A percentile compares a stretch with the other conserved stretches of the same genome.
Evolutionary conservation across 2,888 invertebrate genomes (phyloP).

Genomic region (Spialia ferax): DNA sequence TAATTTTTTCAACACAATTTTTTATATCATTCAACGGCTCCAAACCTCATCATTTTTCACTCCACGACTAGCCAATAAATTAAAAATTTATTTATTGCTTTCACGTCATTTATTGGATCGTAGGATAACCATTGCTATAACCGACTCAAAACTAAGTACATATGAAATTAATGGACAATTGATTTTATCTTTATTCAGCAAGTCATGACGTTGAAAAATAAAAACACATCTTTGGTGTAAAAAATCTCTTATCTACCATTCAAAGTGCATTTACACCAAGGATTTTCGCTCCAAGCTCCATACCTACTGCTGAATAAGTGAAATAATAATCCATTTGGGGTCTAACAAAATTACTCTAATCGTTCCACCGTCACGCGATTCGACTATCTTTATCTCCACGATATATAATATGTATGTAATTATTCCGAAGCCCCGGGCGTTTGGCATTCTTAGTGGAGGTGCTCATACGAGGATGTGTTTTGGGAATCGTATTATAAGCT

Average conservation of each 20-base stretch:
- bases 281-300: constrained; percentile 27
- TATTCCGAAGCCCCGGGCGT: constrained; percentile 69
- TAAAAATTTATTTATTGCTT: too few relatives aligned
- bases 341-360: constrained; percentile 80
- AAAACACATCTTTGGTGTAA: not conserved
- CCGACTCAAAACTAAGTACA: too few relatives aligned
- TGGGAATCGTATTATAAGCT: constrained; percentile 15
- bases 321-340: constrained; percentile 57
- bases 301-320: constrained; percentile 47
- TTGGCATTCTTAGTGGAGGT: constrained; percentile 62
- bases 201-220: not conserved
- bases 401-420: constrained; percentile 69
- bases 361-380: constrained; percentile 76
- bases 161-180: too few relatives aligned
- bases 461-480: constrained; percentile 31
- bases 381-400: constrained; percentile 73
- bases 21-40: too few relatives aligned
- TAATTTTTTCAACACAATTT: too few relatives aligned
- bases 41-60: too few relatives aligned
- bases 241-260: not conserved
- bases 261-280: constrained; percentile 12
- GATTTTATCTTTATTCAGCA: not conserved
- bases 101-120: too few relatives aligned
- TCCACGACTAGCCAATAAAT: too few relatives aligned
- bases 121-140: too few relatives aligned